Percentiles rank a stretch among this genome's conserved stretches.
phyloP scores from a whole-genome alignment of 2,888 invertebrate genomes.

The Pristionchus exspectatus region DNA sequence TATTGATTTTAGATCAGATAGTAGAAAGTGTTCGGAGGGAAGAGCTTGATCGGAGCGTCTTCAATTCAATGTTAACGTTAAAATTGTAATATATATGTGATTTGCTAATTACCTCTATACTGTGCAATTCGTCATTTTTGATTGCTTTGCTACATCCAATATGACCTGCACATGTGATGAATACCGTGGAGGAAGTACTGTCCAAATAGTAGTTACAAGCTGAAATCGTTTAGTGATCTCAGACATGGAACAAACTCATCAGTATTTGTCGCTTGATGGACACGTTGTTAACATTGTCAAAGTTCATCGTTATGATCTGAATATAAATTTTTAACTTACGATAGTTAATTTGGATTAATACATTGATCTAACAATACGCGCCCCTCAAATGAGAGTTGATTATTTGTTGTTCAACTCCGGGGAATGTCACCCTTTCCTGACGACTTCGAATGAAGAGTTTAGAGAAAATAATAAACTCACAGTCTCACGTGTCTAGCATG shows the following conservation, averaged over 20 bases:
- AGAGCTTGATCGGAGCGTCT: neutral
- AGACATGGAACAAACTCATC: neutral
- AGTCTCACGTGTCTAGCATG: neutral
- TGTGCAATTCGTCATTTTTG: neutral
- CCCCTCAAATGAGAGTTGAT: neutral
- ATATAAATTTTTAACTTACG: no score
- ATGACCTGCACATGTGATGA: neutral
- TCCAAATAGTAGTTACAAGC: neutral
- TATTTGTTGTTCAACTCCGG: neutral
- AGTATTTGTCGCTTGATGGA: neutral
- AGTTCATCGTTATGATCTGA: neutral
- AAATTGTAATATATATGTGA: neutral
- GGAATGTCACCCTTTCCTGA: neutral
- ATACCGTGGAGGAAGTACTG: neutral
- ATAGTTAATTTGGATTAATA: neutral
- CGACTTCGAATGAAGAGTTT: neutral
- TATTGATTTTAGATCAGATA: neutral
- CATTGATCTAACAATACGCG: neutral
- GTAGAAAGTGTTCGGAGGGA: neutral
- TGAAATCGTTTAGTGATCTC: neutral
- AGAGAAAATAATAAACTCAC: neutral
- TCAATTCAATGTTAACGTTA: neutral
- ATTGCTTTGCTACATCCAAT: neutral
- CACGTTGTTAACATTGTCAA: neutral
- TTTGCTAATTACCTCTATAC: neutral